A percentile compares a stretch with the other conserved stretches of the same genome.
Evolutionary conservation across 2,113 vertebrate species (phyloP).

Genomic region (Climacteris rufus): DNA sequence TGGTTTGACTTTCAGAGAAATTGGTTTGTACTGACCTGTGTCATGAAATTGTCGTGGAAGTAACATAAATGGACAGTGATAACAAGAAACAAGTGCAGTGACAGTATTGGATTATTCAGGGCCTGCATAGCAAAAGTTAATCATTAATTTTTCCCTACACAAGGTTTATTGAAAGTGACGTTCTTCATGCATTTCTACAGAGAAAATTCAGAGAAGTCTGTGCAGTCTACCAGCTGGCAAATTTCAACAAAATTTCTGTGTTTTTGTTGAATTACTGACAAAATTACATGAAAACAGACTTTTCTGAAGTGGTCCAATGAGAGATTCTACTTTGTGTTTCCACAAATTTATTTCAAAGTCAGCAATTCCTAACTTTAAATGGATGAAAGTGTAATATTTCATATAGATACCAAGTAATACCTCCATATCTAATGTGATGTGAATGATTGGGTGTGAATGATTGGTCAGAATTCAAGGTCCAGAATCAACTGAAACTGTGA

Average conservation of each 20-base stretch:
- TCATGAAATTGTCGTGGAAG: background rate
- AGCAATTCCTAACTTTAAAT: background rate
- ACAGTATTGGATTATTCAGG: background rate
- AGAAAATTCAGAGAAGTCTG: background rate
- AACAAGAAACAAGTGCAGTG: background rate
- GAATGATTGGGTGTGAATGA: background rate
- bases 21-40: background rate
- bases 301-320: background rate
- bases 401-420: background rate
- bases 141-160: background rate
- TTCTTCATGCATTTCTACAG: background rate
- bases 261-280: background rate
- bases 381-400: background rate
- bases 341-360: background rate
- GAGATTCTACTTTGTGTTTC: background rate
- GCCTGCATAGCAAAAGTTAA: background rate
- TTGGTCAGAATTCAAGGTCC: background rate
- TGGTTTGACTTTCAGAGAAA: background rate
- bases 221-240: background rate
- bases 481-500: background rate
- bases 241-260: background rate
- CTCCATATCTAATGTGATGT: rapidly evolving
- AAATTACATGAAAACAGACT: background rate
- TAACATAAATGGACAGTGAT: background rate
- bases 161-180: background rate